Evolutionary conservation across 2,888 invertebrate species (phyloP).

Genomic region (Alitta virens): DNA sequence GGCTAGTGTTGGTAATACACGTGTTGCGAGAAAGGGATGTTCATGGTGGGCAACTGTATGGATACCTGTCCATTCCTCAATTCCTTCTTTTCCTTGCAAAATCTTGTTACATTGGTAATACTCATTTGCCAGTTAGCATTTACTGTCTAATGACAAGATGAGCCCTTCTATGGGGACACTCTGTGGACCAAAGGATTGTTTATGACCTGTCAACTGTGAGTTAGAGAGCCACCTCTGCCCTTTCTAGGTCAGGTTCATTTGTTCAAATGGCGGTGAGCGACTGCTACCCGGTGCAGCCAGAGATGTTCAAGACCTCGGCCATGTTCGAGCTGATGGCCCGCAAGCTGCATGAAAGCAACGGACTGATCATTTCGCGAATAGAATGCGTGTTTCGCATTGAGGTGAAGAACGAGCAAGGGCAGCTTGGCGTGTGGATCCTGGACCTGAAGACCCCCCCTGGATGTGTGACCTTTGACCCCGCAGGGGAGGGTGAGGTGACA

Average conservation of each 20-base stretch:
- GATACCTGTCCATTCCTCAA: too few species aligned
- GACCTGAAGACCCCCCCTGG: neutral
- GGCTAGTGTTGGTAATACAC: too few species aligned
- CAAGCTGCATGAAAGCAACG: neutral
- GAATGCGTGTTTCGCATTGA: neutral
- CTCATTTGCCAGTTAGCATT: too few species aligned
- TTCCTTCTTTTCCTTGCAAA: too few species aligned
- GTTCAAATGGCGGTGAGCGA: neutral
- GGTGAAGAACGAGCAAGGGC: neutral
- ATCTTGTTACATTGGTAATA: too few species aligned
- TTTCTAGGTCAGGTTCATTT: neutral
- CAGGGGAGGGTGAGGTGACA: neutral
- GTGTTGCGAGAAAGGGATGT: too few species aligned
- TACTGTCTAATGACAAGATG: too few species aligned
- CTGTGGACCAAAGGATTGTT: too few species aligned
- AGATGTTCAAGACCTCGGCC: neutral
- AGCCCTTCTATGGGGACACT: too few species aligned
- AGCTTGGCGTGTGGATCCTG: neutral
- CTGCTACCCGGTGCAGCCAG: neutral
- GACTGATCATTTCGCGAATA: neutral
- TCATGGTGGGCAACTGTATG: too few species aligned
- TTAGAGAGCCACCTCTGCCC: too few species aligned
- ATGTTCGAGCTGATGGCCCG: neutral
- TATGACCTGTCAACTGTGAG: too few species aligned
- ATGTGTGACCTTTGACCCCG: neutral